Base-by-base conservation (phyloP, 2,113 vertebrate species). In the Bostrychus sinensis region DNA sequence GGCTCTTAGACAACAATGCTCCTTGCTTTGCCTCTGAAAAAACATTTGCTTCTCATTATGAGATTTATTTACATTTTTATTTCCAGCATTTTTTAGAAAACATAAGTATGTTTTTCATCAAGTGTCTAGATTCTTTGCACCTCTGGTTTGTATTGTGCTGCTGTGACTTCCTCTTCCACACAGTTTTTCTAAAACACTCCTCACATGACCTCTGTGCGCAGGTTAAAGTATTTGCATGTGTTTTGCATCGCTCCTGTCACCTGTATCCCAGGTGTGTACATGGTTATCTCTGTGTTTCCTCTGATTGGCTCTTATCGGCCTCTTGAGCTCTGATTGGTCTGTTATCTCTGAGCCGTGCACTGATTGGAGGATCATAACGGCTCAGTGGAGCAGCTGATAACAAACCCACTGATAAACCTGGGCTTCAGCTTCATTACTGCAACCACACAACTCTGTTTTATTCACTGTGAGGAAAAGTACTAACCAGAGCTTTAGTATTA, bases 301-400 rank as follows among this genome's bases (percentile, higher is more conserved):
- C 58, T 81, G 78, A 85, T 86, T 85, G 81, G 79, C 77, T 68
- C 58, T 84, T 82, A 86, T 89, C 77, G 46, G 60, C 37, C 50
- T 61, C 71, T 68, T 66, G 60, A 66, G 77, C 81, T 82, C 70
- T 76, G 84, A 86, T 90, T 88, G 84, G 84, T 39, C 57, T 43
- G 14, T 82, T 83, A 86, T 88, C 83, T 79, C 41, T 48, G 23
- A 19, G 7, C 23, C 26, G 37, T 3, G 79, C 76, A 77, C 63
- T 75, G 82, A 88, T 85, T 85, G 75, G 61, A 70, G 67, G 74
- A 80, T 76, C 76, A 76, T 70, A 80, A 75, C 32, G 62, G 72
- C 34, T 77, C 37, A 56, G 37, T 73, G 77, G 60, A 75, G 63
- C 85, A 75, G 46, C 66, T 25, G 83, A 89, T 89, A 85, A 79